phyloP scores from a whole-genome alignment of 2,113 vertebrate genomes.

The Amia ocellicauda region DNA sequence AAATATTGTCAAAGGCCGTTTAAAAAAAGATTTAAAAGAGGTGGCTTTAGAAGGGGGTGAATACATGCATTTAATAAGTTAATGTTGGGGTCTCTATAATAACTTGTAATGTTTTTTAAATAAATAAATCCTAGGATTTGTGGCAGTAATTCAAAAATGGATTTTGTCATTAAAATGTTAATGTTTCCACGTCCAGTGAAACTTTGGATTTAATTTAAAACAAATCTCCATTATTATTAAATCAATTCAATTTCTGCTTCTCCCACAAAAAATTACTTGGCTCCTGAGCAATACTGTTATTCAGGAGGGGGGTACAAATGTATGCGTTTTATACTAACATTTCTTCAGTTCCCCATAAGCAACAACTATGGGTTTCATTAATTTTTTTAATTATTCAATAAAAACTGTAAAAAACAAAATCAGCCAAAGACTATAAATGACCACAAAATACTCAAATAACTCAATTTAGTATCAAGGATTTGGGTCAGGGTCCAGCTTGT shows the following conservation, averaged over 20 bases:
- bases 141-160: constrained; percentile 48
- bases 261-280: neutral
- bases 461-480: no score
- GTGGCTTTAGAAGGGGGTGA: no score
- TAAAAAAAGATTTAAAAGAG: constrained; percentile 41
- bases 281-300: no score
- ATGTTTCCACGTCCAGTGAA: constrained; percentile 47
- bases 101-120: neutral
- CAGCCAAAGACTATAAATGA: no score
- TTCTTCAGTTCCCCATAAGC: no score
- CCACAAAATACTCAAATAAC: no score
- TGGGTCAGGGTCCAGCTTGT: no score
- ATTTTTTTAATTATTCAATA: no score
- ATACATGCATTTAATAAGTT: constrained; percentile 35
- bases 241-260: constrained; percentile 50
- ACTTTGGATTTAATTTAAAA: constrained; percentile 55
- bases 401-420: no score
- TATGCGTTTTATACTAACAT: no score
- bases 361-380: no score
- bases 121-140: constrained; percentile 29
- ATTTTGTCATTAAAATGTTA: constrained; percentile 56
- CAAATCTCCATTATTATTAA: constrained; percentile 50
- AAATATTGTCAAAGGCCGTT: constrained; percentile 8
- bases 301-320: no score
- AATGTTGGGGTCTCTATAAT: constrained; percentile 38